These are phyloP conservation scores for Pristionchus mayeri DNA, from an alignment of 2,888 invertebrate genomes.

Conservation along the genomic window DNA sequence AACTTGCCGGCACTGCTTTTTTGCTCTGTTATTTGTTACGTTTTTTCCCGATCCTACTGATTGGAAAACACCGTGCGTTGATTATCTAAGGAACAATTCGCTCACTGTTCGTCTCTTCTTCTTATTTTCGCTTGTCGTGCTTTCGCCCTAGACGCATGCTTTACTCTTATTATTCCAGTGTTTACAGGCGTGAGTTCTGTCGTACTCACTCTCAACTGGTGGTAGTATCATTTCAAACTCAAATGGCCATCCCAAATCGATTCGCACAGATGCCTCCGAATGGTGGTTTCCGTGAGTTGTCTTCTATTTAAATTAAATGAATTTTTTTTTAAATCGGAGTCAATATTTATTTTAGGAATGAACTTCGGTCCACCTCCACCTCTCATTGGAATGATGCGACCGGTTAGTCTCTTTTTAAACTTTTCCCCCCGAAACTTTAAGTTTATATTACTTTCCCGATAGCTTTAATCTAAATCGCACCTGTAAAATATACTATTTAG, in stretches of 20 bases:
- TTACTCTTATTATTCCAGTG: background rate
- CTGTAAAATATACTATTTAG: too few species aligned
- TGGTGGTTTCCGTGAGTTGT: constrained; percentile 30
- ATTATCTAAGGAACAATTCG: background rate
- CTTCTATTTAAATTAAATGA: background rate
- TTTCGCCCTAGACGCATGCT: too few species aligned
- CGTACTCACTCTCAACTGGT: background rate
- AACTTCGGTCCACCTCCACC: constrained; percentile 17
- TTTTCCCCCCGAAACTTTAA: too few species aligned
- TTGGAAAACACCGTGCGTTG: constrained; percentile 7
- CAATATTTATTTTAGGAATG: background rate
- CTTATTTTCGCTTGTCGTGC: background rate
- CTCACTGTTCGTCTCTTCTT: background rate
- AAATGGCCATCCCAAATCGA: constrained; percentile 15
- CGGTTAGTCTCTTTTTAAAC: too few species aligned
- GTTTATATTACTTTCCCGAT: too few species aligned
- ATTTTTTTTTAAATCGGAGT: background rate
- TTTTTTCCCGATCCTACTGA: background rate
- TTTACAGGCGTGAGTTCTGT: constrained; percentile 15
- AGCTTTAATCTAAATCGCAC: too few species aligned
- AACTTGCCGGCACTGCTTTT: background rate
- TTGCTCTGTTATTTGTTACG: background rate
- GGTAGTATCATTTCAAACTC: background rate
- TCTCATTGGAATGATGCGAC: constrained; percentile 13
- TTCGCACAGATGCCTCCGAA: constrained; percentile 25